Percentiles rank a stretch among this genome's conserved stretches.
Conservation (phyloP, 2,797 vertebrate genomes). For the Hippoglossus hippoglossus region DNA sequence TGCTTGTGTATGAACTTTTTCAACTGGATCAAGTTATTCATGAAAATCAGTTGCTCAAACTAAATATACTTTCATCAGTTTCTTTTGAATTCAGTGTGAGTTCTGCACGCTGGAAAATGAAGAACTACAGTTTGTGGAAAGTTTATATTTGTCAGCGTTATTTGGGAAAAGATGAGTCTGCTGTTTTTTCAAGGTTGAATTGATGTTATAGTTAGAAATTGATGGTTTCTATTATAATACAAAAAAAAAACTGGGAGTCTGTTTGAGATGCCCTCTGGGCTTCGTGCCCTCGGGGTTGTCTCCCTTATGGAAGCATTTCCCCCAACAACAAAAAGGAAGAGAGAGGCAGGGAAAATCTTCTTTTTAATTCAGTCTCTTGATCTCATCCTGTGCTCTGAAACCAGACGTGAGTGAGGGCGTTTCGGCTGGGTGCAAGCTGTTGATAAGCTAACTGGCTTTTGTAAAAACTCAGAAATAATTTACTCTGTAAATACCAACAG, state of each 20-base stretch:
- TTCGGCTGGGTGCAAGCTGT: constrained; percentile 60
- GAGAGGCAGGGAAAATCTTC: constrained; percentile 18
- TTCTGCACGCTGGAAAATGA: not conserved
- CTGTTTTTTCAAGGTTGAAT: not conserved
- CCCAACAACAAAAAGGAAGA: constrained; percentile 28
- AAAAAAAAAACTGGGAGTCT: constrained; percentile 33
- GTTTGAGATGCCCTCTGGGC: constrained; percentile 27
- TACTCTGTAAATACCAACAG: constrained; percentile 63
- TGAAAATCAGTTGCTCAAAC: not conserved
- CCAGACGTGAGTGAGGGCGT: constrained; percentile 36
- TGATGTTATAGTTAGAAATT: constrained; percentile 18
- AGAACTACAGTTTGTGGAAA: not conserved
- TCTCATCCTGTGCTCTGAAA: constrained; percentile 60
- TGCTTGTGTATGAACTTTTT: not conserved
- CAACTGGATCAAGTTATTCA: not conserved
- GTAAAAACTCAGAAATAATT: constrained; percentile 56
- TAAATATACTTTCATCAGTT: not conserved
- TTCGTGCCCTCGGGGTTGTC: constrained; percentile 39
- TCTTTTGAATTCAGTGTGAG: not conserved
- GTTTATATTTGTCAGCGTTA: not conserved
- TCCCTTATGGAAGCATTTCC: constrained; percentile 37
- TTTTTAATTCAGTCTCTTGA: constrained; percentile 48
- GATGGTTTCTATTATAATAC: constrained; percentile 23
- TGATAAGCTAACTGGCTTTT: constrained; percentile 64
- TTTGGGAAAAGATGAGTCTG: constrained; percentile 12